phyloP scores from a whole-genome alignment of 2,113 vertebrate species.

The Clinocottus analis region DNA sequence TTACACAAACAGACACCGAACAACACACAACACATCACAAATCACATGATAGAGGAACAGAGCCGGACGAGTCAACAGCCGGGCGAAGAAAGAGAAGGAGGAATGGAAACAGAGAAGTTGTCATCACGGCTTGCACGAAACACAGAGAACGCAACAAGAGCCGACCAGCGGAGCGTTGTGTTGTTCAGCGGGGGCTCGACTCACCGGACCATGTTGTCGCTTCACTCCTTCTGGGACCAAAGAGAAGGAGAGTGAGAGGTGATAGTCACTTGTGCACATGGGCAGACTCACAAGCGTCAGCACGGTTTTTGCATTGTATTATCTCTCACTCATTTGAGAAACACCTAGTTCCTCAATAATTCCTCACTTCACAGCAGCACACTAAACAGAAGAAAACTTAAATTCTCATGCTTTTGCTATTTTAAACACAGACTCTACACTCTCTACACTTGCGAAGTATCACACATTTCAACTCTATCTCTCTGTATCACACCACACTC shows the following conservation, averaged over 20 bases:
- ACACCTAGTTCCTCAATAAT: conserved; percentile 12
- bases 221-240: conserved; percentile 56
- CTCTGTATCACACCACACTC: neutral
- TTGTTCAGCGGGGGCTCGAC: conserved; percentile 50
- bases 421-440: conserved; percentile 1
- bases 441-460: neutral
- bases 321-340: neutral
- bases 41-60: conserved; percentile 57
- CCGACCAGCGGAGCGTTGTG: conserved; percentile 13
- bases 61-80: conserved; percentile 39
- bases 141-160: conserved; percentile 18
- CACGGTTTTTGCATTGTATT: neutral
- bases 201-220: conserved; percentile 85
- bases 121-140: conserved; percentile 43
- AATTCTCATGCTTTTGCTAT: conserved; percentile 8
- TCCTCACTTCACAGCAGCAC: conserved; percentile 17
- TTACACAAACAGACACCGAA: conserved; percentile 7
- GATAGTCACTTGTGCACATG: conserved; percentile 39
- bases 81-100: conserved; percentile 60
- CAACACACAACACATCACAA: neutral
- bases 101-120: conserved; percentile 78
- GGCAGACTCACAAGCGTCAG: conserved; percentile 17
- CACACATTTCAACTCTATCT: conserved; percentile 16
- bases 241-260: conserved; percentile 41
- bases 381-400: neutral